Conservation (phyloP, 2,113 vertebrate genomes). For the Malurus alboscapulatus region DNA sequence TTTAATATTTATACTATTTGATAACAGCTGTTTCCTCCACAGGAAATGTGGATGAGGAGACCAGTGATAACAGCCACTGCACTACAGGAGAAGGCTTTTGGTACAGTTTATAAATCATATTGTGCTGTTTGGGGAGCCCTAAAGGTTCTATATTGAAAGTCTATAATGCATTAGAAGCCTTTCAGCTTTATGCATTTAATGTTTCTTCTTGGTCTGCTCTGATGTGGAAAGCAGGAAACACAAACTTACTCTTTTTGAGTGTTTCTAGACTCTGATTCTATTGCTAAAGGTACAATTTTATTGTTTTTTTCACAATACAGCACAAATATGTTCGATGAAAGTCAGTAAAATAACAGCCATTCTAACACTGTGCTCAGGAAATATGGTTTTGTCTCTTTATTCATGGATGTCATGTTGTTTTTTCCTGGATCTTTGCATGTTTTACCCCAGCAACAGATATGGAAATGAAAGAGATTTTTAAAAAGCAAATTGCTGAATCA, state of each 20-base stretch:
- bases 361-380: not conserved
- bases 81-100: slow-evolving; percentile 20
- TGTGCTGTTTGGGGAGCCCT: slow-evolving; percentile 11
- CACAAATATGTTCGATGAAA: not conserved
- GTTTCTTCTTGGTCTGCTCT: not conserved
- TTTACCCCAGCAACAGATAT: not conserved
- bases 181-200: slow-evolving; percentile 28
- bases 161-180: not conserved
- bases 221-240: slow-evolving; percentile 11
- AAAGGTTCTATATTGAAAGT: slow-evolving; percentile 17
- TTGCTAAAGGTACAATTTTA: not conserved
- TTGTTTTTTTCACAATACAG: not conserved
- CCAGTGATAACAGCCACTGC: slow-evolving; percentile 13
- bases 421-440: not conserved
- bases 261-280: not conserved
- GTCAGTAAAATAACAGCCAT: not conserved
- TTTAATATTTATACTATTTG: slow-evolving; percentile 43
- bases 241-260: not conserved
- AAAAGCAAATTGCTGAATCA: not conserved
- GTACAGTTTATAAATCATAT: slow-evolving; percentile 45
- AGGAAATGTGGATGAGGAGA: slow-evolving; percentile 45
- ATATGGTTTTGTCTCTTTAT: not conserved
- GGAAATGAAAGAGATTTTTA: not conserved
- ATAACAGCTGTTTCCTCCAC: slow-evolving; percentile 37
- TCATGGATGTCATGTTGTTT: not conserved